Percentiles rank a stretch among this genome's conserved stretches.
These are phyloP conservation scores for Belonocnema kinseyi DNA, from an alignment of 1,140 invertebrate species.

Conservation along the genomic window DNA sequence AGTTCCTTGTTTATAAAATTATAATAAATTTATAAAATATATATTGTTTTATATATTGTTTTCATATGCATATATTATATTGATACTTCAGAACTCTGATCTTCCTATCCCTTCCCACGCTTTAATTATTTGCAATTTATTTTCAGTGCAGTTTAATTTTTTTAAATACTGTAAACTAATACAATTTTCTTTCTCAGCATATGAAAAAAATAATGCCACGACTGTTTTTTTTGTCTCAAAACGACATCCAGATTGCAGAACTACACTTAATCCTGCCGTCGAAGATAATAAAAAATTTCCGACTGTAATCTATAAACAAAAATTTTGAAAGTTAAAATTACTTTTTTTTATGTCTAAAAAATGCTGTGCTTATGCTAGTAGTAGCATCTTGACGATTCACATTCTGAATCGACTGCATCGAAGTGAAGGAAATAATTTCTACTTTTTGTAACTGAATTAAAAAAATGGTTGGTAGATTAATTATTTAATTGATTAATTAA, in stretches of 20 bases:
- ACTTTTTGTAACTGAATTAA: background rate
- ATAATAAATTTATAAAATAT: too few relatives aligned
- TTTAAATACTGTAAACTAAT: background rate
- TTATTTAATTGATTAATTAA: background rate
- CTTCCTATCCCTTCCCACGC: background rate
- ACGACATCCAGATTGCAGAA: background rate
- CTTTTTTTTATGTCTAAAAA: background rate
- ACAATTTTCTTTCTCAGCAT: background rate
- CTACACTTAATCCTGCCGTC: background rate
- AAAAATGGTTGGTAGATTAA: slow-evolving; percentile 1
- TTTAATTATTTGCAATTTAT: background rate
- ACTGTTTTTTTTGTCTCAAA: background rate
- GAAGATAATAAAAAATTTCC: background rate
- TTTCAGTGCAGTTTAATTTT: background rate
- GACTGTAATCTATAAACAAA: too few relatives aligned
- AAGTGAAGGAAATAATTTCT: background rate
- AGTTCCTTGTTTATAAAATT: too few relatives aligned
- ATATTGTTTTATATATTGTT: too few relatives aligned
- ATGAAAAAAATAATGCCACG: background rate
- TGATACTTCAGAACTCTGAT: background rate
- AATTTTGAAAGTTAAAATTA: background rate
- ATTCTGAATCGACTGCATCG: background rate
- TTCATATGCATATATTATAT: too few relatives aligned
- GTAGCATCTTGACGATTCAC: background rate
- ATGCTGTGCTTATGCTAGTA: background rate